Conservation (phyloP, 2,113 vertebrate species). For the Abramis brama region DNA sequence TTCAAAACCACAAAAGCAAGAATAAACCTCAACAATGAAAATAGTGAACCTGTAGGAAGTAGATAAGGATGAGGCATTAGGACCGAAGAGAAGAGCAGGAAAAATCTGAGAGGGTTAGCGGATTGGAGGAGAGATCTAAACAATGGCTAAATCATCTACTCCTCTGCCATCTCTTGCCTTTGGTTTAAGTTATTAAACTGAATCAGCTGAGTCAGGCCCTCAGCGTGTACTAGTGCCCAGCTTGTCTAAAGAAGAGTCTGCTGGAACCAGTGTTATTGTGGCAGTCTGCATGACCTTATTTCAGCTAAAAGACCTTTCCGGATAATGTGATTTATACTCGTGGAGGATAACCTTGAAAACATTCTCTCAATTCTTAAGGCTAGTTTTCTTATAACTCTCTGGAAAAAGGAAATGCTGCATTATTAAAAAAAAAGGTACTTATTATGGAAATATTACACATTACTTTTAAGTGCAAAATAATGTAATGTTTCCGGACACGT, state of each 20-base stretch:
- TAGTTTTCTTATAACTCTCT: conserved; percentile 5
- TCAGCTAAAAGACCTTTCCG: conserved; percentile 68
- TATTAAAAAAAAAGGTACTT: background rate
- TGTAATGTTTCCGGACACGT: background rate
- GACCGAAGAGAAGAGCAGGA: conserved; percentile 5
- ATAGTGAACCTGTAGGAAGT: conserved; percentile 35
- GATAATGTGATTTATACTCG: conserved; percentile 76
- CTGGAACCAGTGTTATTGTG: conserved; percentile 71
- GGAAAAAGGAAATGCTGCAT: conserved; percentile 23
- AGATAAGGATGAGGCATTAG: conserved; percentile 53
- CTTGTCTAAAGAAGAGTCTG: conserved; percentile 63
- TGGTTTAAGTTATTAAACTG: conserved; percentile 73
- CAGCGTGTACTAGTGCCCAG: conserved; percentile 67
- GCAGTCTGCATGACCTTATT: conserved; percentile 74
- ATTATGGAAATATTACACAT: background rate
- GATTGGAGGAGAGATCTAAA: conserved; percentile 43
- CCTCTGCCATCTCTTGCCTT: conserved; percentile 62
- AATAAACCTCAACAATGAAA: conserved; percentile 48
- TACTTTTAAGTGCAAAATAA: background rate
- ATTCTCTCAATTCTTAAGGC: conserved; percentile 58
- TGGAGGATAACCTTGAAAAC: conserved; percentile 72
- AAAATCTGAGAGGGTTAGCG: conserved; percentile 27
- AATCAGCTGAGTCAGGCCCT: conserved; percentile 73
- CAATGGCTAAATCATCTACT: conserved; percentile 54
- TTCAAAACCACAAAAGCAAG: conserved; percentile 35